Evolutionary conservation across 2,113 vertebrate genomes (phyloP).

Genomic region (Coryphaenoides rupestris): DNA sequence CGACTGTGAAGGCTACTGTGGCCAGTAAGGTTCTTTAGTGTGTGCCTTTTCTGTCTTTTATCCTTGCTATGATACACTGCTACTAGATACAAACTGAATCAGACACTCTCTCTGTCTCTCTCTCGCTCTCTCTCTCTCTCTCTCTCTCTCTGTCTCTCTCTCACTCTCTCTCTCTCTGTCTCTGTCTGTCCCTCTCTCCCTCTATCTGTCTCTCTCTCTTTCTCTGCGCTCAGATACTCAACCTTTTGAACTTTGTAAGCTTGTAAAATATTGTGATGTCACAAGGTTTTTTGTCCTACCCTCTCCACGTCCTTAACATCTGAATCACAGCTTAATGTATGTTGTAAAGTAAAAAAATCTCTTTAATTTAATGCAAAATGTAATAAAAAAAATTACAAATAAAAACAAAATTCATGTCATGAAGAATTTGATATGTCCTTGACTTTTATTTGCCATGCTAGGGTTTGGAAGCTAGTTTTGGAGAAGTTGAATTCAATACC

Average conservation of each 20-base stretch:
- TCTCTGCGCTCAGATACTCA: slow-evolving; percentile 60
- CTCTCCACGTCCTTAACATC: slow-evolving; percentile 87
- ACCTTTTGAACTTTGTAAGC: slow-evolving; percentile 89
- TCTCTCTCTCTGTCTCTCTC: slow-evolving; percentile 23
- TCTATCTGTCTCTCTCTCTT: slow-evolving; percentile 22
- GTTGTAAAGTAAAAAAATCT: slow-evolving; percentile 86
- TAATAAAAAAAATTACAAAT: slow-evolving; percentile 84
- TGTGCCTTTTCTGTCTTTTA: slow-evolving; percentile 94
- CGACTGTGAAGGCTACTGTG: slow-evolving; percentile 59
- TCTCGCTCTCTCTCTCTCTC: too few relatives aligned
- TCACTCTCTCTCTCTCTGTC: slow-evolving; percentile 40
- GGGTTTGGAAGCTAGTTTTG: too few relatives aligned
- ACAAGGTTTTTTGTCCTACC: slow-evolving; percentile 82
- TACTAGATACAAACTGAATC: slow-evolving; percentile 80
- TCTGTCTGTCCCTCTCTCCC: too few relatives aligned
- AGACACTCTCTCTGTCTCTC: slow-evolving; percentile 54
- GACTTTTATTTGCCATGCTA: slow-evolving; percentile 31
- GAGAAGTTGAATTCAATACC: too few relatives aligned
- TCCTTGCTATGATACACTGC: slow-evolving; percentile 83
- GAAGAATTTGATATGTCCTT: slow-evolving; percentile 47
- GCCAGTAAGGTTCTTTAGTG: slow-evolving; percentile 76
- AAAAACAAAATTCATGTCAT: slow-evolving; percentile 78
- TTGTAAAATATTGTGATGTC: slow-evolving; percentile 96
- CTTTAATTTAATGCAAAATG: slow-evolving; percentile 84
- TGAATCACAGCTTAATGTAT: slow-evolving; percentile 91